phyloP scores from a whole-genome alignment of 2,888 invertebrate species.

The Uropetala carovei region DNA sequence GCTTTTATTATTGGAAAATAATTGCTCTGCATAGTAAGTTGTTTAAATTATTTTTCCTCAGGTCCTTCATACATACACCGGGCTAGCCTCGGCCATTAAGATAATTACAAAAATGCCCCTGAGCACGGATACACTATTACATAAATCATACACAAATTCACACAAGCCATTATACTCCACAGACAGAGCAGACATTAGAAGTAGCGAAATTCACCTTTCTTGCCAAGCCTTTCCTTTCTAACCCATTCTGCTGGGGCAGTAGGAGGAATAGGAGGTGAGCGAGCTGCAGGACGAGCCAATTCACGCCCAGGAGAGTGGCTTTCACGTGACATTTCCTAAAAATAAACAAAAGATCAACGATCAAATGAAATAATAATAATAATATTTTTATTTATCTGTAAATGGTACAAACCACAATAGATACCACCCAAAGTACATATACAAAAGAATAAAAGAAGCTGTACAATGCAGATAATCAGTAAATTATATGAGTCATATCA shows the following conservation, averaged over 20 bases:
- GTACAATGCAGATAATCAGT: too few relatives aligned
- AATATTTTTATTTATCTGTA: too few relatives aligned
- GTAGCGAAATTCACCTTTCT: constrained; percentile 96
- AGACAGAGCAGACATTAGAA: constrained; percentile 79
- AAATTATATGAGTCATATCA: too few relatives aligned
- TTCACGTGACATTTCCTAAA: constrained; percentile 67
- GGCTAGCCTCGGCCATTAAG: constrained; percentile 27
- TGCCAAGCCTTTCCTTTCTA: constrained; percentile 91
- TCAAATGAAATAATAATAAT: too few relatives aligned
- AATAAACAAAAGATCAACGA: neutral
- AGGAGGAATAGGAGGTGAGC: constrained; percentile 76
- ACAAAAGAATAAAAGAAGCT: too few relatives aligned
- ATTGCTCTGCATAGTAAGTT: neutral
- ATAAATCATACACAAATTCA: constrained; percentile 62
- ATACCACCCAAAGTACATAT: too few relatives aligned
- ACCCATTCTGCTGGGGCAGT: constrained; percentile 88
- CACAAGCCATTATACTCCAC: constrained; percentile 57
- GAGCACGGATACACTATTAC: constrained; percentile 43
- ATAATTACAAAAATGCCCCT: constrained; percentile 59
- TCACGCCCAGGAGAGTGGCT: constrained; percentile 73
- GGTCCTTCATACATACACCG: neutral
- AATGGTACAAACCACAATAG: too few relatives aligned
- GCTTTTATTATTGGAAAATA: neutral
- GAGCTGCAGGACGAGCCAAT: constrained; percentile 73
- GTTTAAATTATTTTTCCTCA: neutral